Conservation (phyloP, 2,797 vertebrate species). For the Pipistrellus pygmaeus region DNA sequence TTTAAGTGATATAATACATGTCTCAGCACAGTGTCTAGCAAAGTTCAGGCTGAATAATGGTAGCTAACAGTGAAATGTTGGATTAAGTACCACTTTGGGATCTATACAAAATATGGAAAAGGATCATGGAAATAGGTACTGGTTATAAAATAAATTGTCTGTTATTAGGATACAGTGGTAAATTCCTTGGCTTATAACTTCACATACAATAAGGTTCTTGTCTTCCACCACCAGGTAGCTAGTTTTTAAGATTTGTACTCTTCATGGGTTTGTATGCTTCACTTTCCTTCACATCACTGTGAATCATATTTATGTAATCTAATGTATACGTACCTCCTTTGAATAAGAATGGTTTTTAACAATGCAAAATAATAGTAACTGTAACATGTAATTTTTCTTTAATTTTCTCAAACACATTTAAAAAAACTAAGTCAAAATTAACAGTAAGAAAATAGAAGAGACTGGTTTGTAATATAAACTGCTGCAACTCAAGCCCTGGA, state of each 20-base stretch:
- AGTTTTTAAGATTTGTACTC: not conserved
- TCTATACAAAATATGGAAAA: not conserved
- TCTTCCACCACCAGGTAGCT: not conserved
- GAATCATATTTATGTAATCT: not conserved
- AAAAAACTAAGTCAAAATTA: conserved; percentile 15
- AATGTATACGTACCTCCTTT: not conserved
- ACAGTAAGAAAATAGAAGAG: conserved; percentile 20
- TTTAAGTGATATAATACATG: not conserved
- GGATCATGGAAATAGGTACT: not conserved
- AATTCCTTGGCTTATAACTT: not conserved
- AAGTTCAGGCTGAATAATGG: not conserved
- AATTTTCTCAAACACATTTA: conserved; percentile 35
- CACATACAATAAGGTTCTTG: not conserved
- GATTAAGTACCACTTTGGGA: not conserved
- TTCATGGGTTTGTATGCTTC: not conserved
- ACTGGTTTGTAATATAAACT: conserved; percentile 9
- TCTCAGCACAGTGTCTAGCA: not conserved
- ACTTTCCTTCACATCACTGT: not conserved
- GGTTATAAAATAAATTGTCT: not conserved
- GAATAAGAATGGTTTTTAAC: conserved; percentile 26
- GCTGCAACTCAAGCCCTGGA: not conserved
- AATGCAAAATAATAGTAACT: not conserved
- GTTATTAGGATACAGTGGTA: not conserved
- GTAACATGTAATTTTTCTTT: not conserved
- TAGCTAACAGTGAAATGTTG: not conserved